These are phyloP conservation scores for Gobio gobio DNA, from an alignment of 2,113 vertebrate genomes.

Conservation along the genomic window DNA sequence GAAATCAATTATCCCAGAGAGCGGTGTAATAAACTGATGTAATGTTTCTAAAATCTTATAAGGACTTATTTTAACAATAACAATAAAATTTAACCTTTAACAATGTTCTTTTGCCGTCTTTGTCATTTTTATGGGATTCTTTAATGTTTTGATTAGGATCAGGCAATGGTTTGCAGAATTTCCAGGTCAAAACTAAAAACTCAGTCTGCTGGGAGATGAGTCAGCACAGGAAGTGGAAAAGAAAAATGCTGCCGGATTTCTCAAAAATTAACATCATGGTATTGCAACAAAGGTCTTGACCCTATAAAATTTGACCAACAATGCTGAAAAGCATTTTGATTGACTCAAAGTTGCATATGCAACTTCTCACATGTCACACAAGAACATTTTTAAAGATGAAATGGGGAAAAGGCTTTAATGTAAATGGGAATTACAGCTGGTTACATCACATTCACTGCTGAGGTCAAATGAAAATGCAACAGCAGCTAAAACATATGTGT, in stretches of 20 bases:
- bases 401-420: background rate
- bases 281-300: constrained; percentile 10
- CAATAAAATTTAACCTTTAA: background rate
- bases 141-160: background rate
- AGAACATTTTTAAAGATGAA: background rate
- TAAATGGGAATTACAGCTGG: background rate
- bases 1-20: background rate
- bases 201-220: background rate
- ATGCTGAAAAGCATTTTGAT: background rate
- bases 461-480: background rate
- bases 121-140: background rate
- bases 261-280: background rate
- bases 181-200: background rate
- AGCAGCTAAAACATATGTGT: background rate
- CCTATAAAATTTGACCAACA: background rate
- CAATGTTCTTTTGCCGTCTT: background rate
- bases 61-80: too few species aligned
- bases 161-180: background rate
- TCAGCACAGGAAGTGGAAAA: background rate
- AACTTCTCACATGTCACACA: background rate
- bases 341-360: background rate
- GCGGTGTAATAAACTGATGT: background rate
- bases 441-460: background rate
- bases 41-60: background rate
- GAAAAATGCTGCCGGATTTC: background rate